Percentiles rank a stretch among this genome's conserved stretches.
Evolutionary conservation across 2,797 vertebrate species (phyloP).

Genomic region (Pseudomugil tenellus): DNA sequence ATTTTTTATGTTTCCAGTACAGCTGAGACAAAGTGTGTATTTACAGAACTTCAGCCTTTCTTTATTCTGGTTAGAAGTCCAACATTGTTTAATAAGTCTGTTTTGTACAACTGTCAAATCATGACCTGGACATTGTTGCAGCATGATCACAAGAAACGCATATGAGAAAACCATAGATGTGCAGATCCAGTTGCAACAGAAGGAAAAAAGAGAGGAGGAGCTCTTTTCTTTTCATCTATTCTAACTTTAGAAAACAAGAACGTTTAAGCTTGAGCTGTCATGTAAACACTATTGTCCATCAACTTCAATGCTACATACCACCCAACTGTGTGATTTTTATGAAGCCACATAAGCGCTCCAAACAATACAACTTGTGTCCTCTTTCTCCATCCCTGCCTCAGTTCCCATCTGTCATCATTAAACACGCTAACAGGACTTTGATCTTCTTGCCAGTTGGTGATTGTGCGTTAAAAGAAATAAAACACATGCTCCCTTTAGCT

Average conservation of each 20-base stretch:
- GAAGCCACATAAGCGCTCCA: slow-evolving; percentile 29
- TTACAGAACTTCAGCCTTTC: slow-evolving; percentile 21
- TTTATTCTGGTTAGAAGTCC: slow-evolving; percentile 4
- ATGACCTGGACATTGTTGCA: slow-evolving; percentile 6
- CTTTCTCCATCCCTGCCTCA: slow-evolving; percentile 29
- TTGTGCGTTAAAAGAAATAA: slow-evolving; percentile 70
- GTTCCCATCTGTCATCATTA: slow-evolving; percentile 69
- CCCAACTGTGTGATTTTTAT: slow-evolving; percentile 50
- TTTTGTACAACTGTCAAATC: slow-evolving; percentile 2
- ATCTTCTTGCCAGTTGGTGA: slow-evolving; percentile 66
- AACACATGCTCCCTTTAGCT: slow-evolving; percentile 52
- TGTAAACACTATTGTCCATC: slow-evolving; percentile 39
- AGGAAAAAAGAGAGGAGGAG: neutral
- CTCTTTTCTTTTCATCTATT: slow-evolving; percentile 6
- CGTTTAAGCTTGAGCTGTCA: slow-evolving; percentile 19
- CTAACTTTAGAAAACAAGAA: slow-evolving; percentile 6
- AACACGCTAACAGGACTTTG: slow-evolving; percentile 59
- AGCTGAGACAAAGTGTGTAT: slow-evolving; percentile 25
- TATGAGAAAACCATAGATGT: slow-evolving; percentile 1
- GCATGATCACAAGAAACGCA: neutral
- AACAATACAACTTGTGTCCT: slow-evolving; percentile 32
- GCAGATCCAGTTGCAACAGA: neutral
- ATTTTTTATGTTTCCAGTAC: slow-evolving; percentile 31
- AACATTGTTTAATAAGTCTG: neutral
- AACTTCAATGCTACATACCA: slow-evolving; percentile 20